A percentile compares a stretch with the other conserved stretches of the same genome.
Conservation (phyloP, 2,797 vertebrate genomes). For the Diceros bicornis region DNA sequence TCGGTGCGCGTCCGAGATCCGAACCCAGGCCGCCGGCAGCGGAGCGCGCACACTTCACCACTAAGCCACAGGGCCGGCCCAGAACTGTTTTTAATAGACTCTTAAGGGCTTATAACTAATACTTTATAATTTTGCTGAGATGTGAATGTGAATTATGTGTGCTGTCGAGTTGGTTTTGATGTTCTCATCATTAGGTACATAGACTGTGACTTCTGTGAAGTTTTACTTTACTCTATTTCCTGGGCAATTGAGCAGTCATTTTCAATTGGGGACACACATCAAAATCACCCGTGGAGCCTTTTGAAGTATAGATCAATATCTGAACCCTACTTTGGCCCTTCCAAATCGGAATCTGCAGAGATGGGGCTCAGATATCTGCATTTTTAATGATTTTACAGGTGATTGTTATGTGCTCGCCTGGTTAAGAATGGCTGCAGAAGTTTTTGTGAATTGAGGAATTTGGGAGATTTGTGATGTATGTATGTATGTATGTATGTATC, state of each 20-base stretch:
- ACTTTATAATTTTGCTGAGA: not conserved
- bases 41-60: too few species aligned
- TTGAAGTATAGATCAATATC: not conserved
- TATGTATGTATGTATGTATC: too few species aligned
- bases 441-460: not conserved
- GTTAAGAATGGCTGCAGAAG: conserved; percentile 32
- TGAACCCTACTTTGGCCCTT: not conserved
- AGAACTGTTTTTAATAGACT: not conserved
- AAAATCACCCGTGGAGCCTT: not conserved
- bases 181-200: not conserved
- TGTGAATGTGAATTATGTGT: not conserved
- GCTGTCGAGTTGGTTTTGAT: not conserved
- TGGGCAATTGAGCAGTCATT: not conserved
- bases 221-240: conserved; percentile 4
- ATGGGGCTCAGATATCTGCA: not conserved
- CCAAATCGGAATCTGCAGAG: not conserved
- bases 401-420: not conserved
- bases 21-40: too few species aligned
- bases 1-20: too few species aligned
- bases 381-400: conserved; percentile 2
- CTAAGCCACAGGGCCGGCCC: too few species aligned
- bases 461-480: not conserved
- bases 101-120: not conserved
- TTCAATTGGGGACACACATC: not conserved
- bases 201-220: not conserved